Evolutionary conservation across 2,797 vertebrate genomes (phyloP).

Genomic region (Enteromius treurensis): DNA sequence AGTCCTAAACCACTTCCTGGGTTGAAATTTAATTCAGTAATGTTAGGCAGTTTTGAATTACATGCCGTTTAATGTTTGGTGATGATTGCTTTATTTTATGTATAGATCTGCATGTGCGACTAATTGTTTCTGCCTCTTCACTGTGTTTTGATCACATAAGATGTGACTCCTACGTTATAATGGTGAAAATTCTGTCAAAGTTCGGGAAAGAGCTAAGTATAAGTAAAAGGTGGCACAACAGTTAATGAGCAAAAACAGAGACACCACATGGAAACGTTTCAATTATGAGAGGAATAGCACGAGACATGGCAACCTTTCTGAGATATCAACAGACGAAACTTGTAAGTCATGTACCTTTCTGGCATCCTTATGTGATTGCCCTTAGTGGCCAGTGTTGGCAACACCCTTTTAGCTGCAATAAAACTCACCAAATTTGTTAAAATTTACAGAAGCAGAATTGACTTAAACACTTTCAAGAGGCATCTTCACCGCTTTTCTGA

Average conservation of each 20-base stretch:
- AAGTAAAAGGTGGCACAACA: background rate
- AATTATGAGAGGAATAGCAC: background rate
- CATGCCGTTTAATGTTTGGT: background rate
- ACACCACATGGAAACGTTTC: constrained; percentile 2
- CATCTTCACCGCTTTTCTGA: constrained; percentile 40
- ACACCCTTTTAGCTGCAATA: background rate
- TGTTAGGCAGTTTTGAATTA: background rate
- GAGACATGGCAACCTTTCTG: background rate
- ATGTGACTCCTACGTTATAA: background rate
- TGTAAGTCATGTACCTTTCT: background rate
- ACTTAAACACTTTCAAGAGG: constrained; percentile 42
- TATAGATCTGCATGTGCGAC: background rate
- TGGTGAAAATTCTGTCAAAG: background rate
- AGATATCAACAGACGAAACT: background rate
- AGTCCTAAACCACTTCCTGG: background rate
- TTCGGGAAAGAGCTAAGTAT: background rate
- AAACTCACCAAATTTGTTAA: constrained; percentile 25
- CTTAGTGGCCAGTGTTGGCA: background rate
- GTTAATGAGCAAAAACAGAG: background rate
- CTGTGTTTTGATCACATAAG: background rate
- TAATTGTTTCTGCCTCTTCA: background rate
- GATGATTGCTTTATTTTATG: background rate
- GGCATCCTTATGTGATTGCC: background rate
- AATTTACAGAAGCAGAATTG: constrained; percentile 24
- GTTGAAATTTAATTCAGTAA: background rate